Base-by-base conservation (phyloP, 2,797 vertebrate genomes). In the Potorous gilbertii region DNA sequence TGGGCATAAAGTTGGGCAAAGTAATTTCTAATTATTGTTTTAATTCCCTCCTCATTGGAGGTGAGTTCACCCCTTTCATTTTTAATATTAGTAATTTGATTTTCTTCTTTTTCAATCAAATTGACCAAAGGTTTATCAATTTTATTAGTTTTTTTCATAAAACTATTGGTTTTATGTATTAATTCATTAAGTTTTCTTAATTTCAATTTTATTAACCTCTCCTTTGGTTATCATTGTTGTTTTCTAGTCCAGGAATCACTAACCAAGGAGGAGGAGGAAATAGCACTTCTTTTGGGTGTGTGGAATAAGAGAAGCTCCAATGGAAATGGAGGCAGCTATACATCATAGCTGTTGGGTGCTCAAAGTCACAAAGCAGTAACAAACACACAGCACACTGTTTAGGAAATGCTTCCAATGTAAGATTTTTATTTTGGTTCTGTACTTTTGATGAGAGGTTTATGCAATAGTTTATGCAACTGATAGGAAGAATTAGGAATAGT, bases 381-480 rank as follows among this genome's bases (percentile, higher is more conserved):
- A 92, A 93, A 21, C 12, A 34, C 96, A 66, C 2, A 92, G 90
- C 16, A 28, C 57, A 59, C 55, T 11, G n/a, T 10, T 91, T 96
- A 90, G 91, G 55, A 92, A 96, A 91, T 56, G 95, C 96, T 96
- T 97, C 91, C 95, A 97, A 54, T 31, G 27, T 97, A 97, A 95
- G 96, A 92, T 94, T 92, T 95, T 98, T 97, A 98, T 97, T 98
- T 98, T 96, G 93, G 94, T 94, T 91, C 40, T 97, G 96, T 62
- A 1, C 0, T 11, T 55, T 97, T 97, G 94, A 90, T 62, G 87
- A 94, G 93, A 97, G 90, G 93, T 87, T 97, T 97, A 97, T 98
- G 95, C 94, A 97, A 97, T 95, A 98, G 96, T 56, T 28, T 56
- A 56, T 57, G 98, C 96, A 97, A 95, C 14, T 98, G 94, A 97